phyloP scores from a whole-genome alignment of 2,113 vertebrate species.

The Archocentrus centrarchus region DNA sequence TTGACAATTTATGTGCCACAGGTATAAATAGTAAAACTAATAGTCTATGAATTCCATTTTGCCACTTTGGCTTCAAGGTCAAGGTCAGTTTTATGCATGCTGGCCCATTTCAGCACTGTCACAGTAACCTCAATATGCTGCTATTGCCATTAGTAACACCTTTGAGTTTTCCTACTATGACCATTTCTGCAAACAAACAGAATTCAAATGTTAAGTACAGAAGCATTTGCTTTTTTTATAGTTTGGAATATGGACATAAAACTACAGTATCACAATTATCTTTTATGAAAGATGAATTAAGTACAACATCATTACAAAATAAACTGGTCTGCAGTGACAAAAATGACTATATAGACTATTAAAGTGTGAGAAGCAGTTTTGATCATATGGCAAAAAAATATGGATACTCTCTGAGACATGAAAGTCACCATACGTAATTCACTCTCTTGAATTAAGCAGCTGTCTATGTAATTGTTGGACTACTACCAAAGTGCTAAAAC shows the following conservation, averaged over 20 bases:
- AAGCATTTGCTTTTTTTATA: not conserved
- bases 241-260: not conserved
- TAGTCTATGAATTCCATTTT: not conserved
- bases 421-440: not conserved
- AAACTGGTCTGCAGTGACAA: not conserved
- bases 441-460: not conserved
- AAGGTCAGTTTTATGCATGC: not conserved
- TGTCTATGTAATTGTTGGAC: not conserved
- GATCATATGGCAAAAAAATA: not conserved
- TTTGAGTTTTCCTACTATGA: not conserved
- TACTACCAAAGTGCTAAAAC: constrained; percentile 10
- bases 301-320: not conserved
- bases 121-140: not conserved
- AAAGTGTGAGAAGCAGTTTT: not conserved
- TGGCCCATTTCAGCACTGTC: not conserved
- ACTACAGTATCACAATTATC: not conserved
- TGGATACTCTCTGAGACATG: not conserved
- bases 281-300: not conserved
- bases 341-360: not conserved
- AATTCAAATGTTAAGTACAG: not conserved
- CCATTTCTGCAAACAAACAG: not conserved
- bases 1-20: not conserved
- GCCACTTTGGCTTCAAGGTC: not conserved
- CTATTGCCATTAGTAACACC: not conserved
- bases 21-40: not conserved